Percentiles rank a stretch among this genome's conserved stretches.
phyloP scores from a whole-genome alignment of 1,140 invertebrate species.

The Pseudomyrmex pallidus region DNA sequence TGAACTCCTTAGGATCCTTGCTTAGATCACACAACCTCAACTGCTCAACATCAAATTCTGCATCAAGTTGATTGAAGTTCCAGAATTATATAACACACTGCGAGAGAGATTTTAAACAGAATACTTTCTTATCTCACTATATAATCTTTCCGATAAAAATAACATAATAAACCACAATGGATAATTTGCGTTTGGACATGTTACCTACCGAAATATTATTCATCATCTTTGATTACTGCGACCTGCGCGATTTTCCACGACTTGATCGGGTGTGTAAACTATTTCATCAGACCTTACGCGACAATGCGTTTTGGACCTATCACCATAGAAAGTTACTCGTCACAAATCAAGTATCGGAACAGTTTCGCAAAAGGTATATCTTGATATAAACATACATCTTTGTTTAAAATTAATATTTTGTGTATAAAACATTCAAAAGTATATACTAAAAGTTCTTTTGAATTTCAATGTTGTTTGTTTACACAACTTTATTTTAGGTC shows the following conservation, averaged over 20 bases:
- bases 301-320: slow-evolving; percentile 77
- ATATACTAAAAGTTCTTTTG: not conserved
- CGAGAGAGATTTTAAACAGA: no score
- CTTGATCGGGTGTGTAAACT: slow-evolving; percentile 79
- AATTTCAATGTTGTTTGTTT: no score
- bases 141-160: no score
- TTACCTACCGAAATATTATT: slow-evolving; percentile 82
- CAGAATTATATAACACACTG: no score
- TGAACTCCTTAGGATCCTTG: no score
- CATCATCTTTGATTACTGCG: slow-evolving; percentile 79
- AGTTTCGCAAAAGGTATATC: slow-evolving; percentile 74
- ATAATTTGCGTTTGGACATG: slow-evolving; percentile 74
- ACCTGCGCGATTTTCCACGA: slow-evolving; percentile 63
- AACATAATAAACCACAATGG: slow-evolving; percentile 74
- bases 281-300: slow-evolving; percentile 76
- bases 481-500: no score
- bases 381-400: slow-evolving; percentile 67
- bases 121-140: no score
- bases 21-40: no score
- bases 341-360: slow-evolving; percentile 76
- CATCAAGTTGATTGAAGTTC: no score
- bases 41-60: no score
- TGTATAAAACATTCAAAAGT: not conserved
- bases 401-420: not conserved
- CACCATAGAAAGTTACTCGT: slow-evolving; percentile 77